Base-by-base conservation (phyloP, 1,140 invertebrate genomes). In the Helicorthomorpha holstii region DNA sequence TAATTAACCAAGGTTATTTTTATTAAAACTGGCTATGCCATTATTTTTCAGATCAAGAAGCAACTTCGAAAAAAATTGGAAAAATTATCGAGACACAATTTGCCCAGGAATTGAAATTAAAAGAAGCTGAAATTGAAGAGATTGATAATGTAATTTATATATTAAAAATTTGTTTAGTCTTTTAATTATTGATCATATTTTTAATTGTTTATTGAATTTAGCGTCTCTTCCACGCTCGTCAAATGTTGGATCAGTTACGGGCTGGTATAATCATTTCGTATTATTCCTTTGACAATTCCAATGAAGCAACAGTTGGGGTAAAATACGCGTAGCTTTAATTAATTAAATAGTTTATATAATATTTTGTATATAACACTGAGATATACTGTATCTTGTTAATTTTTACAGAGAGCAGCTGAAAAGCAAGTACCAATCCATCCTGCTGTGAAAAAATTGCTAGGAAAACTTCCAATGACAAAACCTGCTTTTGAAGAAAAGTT, bases 21-120 rank as follows among this genome's bases (percentile, higher is more conserved):
- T 41, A 41, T 41, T 41, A 12, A 12, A 41, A 41, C 12, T 41
- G 12, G 19, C 12, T 41, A 49, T 10, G 10, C n/a, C 25, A 10
- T 51, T 12, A 24, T 51, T 3, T 47, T 46, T 45, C 23, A 51
- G 50, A 14, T 21, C 50, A 51, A 21, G 50, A 45, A 47, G 43
- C 19, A 7, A 51, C 19, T 3, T 16, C 49, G 7, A 23, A 29
- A 16, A 51, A 51, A 27, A 51, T 51, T 45, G 41, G 21, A n/a
- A 16, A 24, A 10, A 51, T 51, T 49, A 29, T 51, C 3, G 49
- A 47, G 19, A 47, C 4, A 3, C 50, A 51, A 27, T 51, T 51
- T 51, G 24, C 10, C 3, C 22, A 26, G 4, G 12, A 45, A 46
- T 50, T 51, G 3, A 27, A 10, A 7, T 7, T 19, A 12, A 51